A percentile compares a stretch with the other conserved stretches of the same genome.
Conservation (phyloP, 1,140 invertebrate genomes). For the Drosophila saltans region DNA sequence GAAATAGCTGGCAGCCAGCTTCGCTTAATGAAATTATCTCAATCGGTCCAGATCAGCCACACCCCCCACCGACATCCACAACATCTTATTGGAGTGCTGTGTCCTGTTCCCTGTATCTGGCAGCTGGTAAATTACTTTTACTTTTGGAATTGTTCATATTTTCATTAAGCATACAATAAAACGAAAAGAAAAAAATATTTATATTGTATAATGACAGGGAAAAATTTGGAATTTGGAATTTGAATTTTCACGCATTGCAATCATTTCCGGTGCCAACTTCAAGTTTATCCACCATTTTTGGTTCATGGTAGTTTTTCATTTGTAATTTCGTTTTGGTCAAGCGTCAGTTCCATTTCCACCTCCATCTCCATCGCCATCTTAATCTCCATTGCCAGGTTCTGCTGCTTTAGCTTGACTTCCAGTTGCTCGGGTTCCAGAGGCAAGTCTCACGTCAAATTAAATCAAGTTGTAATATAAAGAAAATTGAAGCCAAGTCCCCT, state of each 20-base stretch:
- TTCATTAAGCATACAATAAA: conserved; percentile 48
- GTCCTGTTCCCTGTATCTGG: conserved; percentile 37
- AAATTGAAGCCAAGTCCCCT: conserved; percentile 79
- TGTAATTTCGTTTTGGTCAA: conserved; percentile 62
- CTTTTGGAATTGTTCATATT: conserved; percentile 71
- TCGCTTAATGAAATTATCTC: conserved; percentile 77
- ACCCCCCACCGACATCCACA: background rate
- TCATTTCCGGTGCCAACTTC: conserved; percentile 42
- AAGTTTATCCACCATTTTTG: conserved; percentile 1
- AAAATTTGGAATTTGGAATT: conserved; percentile 39
- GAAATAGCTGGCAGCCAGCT: conserved; percentile 23
- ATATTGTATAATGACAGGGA: too few species aligned
- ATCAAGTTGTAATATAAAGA: conserved; percentile 80
- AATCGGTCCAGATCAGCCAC: conserved; percentile 61
- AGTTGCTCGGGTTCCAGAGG: conserved; percentile 42
- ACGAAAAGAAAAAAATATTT: background rate
- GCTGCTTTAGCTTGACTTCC: background rate
- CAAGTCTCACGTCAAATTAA: conserved; percentile 81
- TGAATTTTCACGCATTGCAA: conserved; percentile 54
- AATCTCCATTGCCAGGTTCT: too few species aligned
- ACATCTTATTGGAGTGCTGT: background rate
- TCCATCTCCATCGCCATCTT: background rate
- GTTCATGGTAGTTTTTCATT: conserved; percentile 32
- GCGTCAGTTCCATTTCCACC: conserved; percentile 34
- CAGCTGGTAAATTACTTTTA: conserved; percentile 76